A percentile compares a stretch with the other conserved stretches of the same genome.
Conservation (phyloP, 2,113 vertebrate genomes). For the Phoxinus phoxinus region DNA sequence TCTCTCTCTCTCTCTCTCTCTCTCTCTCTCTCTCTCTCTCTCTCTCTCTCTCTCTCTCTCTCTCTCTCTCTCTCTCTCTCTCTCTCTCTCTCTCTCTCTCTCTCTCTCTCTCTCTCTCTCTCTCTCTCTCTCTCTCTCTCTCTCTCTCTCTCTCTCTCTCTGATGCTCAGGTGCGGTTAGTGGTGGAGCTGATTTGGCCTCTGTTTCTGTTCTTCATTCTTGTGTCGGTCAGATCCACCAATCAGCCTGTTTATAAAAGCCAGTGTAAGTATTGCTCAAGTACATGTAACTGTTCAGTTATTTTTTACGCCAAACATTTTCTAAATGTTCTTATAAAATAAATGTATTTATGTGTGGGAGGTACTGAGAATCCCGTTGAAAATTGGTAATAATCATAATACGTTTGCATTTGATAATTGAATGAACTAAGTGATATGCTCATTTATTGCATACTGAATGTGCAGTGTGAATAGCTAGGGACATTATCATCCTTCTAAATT, state of each 20-base stretch:
- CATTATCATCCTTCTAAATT: no score
- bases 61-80: constrained; percentile 46
- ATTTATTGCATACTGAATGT: no score
- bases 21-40: constrained; percentile 17
- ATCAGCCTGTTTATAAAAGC: constrained; percentile 84
- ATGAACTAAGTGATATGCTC: background rate
- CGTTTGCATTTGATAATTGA: background rate
- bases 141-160: constrained; percentile 48
- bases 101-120: constrained; percentile 38
- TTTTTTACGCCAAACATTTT: background rate
- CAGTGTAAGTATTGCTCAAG: constrained; percentile 87
- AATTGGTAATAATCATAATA: background rate
- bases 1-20: constrained; percentile 53
- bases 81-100: constrained; percentile 41
- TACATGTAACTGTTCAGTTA: no score
- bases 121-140: constrained; percentile 46
- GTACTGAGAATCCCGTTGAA: background rate
- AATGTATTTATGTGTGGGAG: background rate
- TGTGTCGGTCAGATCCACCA: constrained; percentile 89
- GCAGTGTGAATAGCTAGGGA: no score
- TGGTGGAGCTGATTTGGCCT: constrained; percentile 92
- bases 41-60: constrained; percentile 37
- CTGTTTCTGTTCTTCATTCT: constrained; percentile 96
- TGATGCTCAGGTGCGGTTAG: constrained; percentile 82
- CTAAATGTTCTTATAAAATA: background rate